These are phyloP conservation scores for Manis javanica DNA, from an alignment of 2,797 vertebrate genomes.

Conservation along the genomic window DNA sequence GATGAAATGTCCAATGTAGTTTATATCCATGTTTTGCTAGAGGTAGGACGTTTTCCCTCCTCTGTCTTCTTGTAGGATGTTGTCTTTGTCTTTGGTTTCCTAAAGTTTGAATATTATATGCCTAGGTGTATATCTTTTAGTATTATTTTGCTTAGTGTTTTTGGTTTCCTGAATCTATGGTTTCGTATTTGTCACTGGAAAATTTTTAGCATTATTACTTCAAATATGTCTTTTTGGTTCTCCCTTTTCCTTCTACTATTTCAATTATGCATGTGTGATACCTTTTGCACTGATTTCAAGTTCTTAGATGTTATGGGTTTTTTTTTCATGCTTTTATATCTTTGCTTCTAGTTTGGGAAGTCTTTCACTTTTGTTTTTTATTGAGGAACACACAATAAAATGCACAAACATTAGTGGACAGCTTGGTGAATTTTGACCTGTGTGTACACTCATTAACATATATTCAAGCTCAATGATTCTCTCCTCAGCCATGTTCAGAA, in stretches of 20 bases:
- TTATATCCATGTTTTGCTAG: background rate
- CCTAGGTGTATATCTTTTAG: background rate
- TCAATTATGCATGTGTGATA: background rate
- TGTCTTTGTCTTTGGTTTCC: background rate
- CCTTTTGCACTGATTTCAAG: background rate
- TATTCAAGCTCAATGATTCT: background rate
- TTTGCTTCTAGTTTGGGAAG: background rate
- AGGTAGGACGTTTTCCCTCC: too few species aligned
- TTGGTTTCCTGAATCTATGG: background rate
- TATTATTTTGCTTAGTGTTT: background rate
- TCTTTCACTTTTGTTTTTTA: too few species aligned
- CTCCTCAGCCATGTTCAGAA: background rate
- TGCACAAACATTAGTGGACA: too few species aligned
- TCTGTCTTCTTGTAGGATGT: background rate
- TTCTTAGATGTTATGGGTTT: background rate
- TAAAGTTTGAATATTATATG: background rate
- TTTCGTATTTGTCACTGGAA: background rate
- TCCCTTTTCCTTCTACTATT: background rate
- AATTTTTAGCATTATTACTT: background rate
- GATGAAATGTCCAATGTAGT: background rate
- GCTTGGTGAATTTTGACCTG: too few species aligned
- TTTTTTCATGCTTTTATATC: background rate
- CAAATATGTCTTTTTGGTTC: background rate
- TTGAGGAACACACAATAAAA: too few species aligned
- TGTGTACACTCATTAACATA: background rate